Evolutionary conservation across 2,113 vertebrate species (phyloP).

Genomic region (Ammodytes dubius): DNA sequence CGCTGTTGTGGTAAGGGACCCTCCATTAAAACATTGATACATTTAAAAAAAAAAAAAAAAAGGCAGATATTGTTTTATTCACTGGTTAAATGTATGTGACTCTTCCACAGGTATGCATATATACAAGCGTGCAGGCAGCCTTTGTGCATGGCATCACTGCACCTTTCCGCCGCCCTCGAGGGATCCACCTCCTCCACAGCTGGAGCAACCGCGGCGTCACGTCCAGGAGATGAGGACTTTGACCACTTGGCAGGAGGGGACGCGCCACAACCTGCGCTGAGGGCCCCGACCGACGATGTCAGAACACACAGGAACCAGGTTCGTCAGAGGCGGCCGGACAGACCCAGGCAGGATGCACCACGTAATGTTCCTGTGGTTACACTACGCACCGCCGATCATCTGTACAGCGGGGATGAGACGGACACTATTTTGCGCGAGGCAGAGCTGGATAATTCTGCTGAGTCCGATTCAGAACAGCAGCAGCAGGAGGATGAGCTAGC

Average conservation of each 20-base stretch:
- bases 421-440: slow-evolving; percentile 33
- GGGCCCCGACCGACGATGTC: background rate
- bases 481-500: slow-evolving; percentile 22
- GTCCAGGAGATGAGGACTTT: slow-evolving; percentile 1
- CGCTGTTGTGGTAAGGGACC: slow-evolving; percentile 70
- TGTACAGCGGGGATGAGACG: slow-evolving; percentile 56
- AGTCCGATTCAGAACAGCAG: slow-evolving; percentile 35
- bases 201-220: slow-evolving; percentile 13
- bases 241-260: slow-evolving; percentile 53
- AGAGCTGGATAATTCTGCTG: slow-evolving; percentile 13
- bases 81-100: slow-evolving; percentile 1
- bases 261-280: background rate
- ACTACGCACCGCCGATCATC: slow-evolving; percentile 34
- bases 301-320: slow-evolving; percentile 34
- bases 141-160: slow-evolving; percentile 75
- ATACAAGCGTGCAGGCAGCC: slow-evolving; percentile 73
- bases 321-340: slow-evolving; percentile 32
- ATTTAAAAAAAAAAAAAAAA: background rate
- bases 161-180: slow-evolving; percentile 58
- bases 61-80: background rate
- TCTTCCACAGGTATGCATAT: slow-evolving; percentile 70
- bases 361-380: slow-evolving; percentile 64
- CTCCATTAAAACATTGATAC: background rate
- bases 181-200: slow-evolving; percentile 62
- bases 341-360: background rate